phyloP scores from a whole-genome alignment of 2,113 vertebrate species.

The Misgurnus mizolepis region DNA sequence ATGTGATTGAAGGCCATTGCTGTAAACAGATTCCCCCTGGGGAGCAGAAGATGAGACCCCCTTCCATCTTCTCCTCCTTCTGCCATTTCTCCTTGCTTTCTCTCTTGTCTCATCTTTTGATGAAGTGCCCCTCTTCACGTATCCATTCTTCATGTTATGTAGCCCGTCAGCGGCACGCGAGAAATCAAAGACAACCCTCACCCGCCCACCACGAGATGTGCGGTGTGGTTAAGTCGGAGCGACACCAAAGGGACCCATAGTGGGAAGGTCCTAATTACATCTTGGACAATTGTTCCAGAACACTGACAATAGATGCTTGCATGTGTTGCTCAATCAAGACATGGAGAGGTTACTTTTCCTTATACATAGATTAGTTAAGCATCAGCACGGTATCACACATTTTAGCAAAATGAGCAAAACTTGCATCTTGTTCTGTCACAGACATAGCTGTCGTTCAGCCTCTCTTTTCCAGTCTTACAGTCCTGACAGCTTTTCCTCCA shows the following conservation, averaged over 20 bases:
- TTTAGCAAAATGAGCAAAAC: too few species aligned
- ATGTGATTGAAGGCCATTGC: not conserved
- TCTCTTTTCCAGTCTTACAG: not conserved
- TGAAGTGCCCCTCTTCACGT: slow-evolving; percentile 18
- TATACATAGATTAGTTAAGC: not conserved
- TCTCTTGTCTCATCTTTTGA: slow-evolving; percentile 24
- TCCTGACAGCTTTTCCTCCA: not conserved
- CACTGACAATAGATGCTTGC: not conserved
- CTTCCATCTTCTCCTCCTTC: slow-evolving; percentile 40
- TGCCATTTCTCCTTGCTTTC: not conserved
- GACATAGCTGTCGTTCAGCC: not conserved
- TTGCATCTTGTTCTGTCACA: not conserved
- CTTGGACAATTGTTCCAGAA: not conserved
- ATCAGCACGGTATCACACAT: not conserved
- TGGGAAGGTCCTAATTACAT: not conserved
- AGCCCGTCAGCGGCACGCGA: not conserved
- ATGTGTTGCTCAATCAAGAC: not conserved
- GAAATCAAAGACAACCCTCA: slow-evolving; percentile 13
- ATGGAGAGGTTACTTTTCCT: not conserved
- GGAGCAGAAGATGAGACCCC: not conserved
- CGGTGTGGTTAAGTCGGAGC: not conserved
- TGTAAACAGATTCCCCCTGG: slow-evolving; percentile 25
- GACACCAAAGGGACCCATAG: not conserved
- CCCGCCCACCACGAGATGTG: not conserved
- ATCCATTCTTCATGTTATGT: slow-evolving; percentile 26